Evolutionary conservation across 2,888 invertebrate species (phyloP), one percentile per base, ranked within the genome.

Genomic region (Bombylius discolor): DNA sequence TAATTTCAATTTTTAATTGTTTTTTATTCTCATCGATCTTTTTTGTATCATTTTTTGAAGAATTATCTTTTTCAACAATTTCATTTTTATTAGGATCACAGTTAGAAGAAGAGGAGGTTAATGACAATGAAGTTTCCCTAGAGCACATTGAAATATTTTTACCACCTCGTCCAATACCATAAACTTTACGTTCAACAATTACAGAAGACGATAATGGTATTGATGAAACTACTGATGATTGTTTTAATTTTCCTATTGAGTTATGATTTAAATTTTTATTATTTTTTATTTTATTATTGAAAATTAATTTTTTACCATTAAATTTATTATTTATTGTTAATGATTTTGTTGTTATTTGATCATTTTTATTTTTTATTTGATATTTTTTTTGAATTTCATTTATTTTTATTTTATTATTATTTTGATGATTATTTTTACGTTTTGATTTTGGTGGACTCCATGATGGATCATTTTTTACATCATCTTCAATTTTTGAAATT

Each of bases 381-480:
- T 5, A 23, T 23, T 47, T 5, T 23, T 23, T 47, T 47, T 47
- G 23, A 47, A 5, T 47, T 47, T 23, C 14, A 47, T 47, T 47
- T 13, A 11, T 46, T 46, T 14, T 14, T 1, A 8, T 36, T 6
- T 36, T 39, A 14, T 39, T 50, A 36, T 36, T 36, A 36, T 42
- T 42, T 42, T 11, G 7, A 11, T 50, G 39, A 5, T 23, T 33
- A n/a, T 36, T 49, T n/a, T 9, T 33, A n/a, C 8, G 23, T n/a
- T 53, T 51, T 45, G 39, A 51, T 36, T 14, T 14, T 45, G 73
- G 71, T 45, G 73, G 71, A 57, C 62, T 64, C 74, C 72, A 73
- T 32, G 70, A 70, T 5, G 73, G 73, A 65, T 73, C 72, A 11
- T 58, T 58, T 45, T 67, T 67, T 0, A 68, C 61, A 62, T 73